A percentile compares a stretch with the other conserved stretches of the same genome.
Conservation (phyloP, 1,140 invertebrate genomes). For the Brachionus asplanchnoidis region DNA sequence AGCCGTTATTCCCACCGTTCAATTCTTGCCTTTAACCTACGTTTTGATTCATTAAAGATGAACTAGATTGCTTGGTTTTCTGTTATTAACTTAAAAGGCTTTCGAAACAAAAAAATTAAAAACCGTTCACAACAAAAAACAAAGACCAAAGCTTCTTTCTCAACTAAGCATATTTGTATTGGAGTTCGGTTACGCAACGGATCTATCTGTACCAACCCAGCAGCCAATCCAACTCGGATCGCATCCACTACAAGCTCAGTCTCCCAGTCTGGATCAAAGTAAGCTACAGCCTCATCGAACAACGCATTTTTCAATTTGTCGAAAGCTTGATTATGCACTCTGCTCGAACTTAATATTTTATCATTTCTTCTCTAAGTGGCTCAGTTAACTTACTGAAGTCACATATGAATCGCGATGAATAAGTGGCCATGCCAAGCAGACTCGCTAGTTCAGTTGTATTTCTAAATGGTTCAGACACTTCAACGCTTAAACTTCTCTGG, state of each 20-base stretch:
- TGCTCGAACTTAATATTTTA: neutral
- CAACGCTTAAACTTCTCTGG: neutral
- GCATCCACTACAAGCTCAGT: neutral
- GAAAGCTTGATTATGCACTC: neutral
- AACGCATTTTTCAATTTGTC: neutral
- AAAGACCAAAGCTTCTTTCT: constrained; percentile 46
- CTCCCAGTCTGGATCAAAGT: neutral
- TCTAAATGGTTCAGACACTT: neutral
- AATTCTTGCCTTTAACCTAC: neutral
- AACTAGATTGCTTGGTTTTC: neutral
- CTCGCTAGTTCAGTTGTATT: constrained; percentile 42
- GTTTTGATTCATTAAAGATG: neutral
- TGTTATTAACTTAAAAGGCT: neutral
- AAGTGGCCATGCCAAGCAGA: constrained; percentile 47
- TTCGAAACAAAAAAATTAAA: neutral
- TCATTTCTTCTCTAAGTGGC: constrained; percentile 43
- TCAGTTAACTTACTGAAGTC: constrained; percentile 47
- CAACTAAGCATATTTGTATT: constrained; percentile 48
- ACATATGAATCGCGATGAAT: constrained; percentile 53
- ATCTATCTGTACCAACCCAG: neutral
- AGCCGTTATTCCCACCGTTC: neutral
- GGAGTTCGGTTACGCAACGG: constrained; percentile 14
- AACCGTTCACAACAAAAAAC: neutral
- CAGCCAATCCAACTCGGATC: neutral
- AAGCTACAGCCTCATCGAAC: neutral